A percentile compares a stretch with the other conserved stretches of the same genome.
Conservation (phyloP, 2,113 vertebrate genomes). For the Strix uralensis region DNA sequence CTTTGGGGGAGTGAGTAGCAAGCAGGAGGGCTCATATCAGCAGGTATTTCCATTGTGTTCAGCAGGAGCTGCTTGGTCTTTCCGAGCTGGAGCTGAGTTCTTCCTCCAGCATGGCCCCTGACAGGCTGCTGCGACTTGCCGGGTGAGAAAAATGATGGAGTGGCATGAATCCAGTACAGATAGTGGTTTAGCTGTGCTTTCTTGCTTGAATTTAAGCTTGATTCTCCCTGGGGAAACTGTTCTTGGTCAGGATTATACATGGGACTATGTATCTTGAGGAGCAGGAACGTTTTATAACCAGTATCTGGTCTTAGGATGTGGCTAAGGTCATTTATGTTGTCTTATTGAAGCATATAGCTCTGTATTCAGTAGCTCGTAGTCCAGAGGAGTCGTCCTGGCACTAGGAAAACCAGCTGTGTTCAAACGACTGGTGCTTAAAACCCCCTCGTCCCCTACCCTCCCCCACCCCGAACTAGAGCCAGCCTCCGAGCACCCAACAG, state of each 20-base stretch:
- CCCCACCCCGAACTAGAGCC: neutral
- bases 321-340: neutral
- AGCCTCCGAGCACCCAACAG: neutral
- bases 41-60: neutral
- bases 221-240: neutral
- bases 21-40: neutral
- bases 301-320: neutral
- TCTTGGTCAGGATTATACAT: neutral
- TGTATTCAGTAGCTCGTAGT: neutral
- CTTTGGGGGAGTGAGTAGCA: neutral
- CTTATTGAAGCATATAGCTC: neutral
- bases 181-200: neutral
- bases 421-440: neutral
- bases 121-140: neutral
- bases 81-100: neutral
- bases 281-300: neutral
- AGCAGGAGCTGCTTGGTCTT: fast-evolving
- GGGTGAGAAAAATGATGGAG: neutral
- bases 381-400: neutral
- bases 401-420: neutral
- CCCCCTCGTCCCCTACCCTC: neutral
- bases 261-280: neutral
- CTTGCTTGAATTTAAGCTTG: neutral
- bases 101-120: neutral
- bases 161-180: neutral